Evolutionary conservation across 2,888 invertebrate genomes (phyloP).

Genomic region (Acanthopleura granulata): DNA sequence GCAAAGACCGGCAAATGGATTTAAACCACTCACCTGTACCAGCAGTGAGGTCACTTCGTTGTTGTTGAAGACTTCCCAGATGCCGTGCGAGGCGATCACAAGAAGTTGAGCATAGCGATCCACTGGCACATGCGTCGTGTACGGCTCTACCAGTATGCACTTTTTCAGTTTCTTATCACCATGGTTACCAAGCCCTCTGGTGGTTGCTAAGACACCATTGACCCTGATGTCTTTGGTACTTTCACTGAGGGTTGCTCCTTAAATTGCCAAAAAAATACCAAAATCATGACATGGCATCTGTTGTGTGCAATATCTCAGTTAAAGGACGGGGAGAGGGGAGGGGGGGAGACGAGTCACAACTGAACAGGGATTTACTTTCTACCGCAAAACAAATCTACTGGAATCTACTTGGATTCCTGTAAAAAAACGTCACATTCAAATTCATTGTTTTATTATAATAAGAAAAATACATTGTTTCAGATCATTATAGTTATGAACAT

Average conservation of each 20-base stretch:
- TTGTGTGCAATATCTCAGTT: no score
- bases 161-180: slow-evolving; percentile 63
- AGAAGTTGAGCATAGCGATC: slow-evolving; percentile 66
- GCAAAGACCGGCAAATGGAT: no score
- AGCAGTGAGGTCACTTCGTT: slow-evolving; percentile 59
- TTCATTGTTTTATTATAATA: no score
- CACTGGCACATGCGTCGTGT: slow-evolving; percentile 53
- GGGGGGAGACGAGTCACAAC: no score
- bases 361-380: no score
- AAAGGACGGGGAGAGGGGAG: no score
- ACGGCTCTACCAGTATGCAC: slow-evolving; percentile 57
- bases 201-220: slow-evolving; percentile 64
- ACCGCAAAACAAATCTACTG: no score
- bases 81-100: slow-evolving; percentile 62
- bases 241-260: slow-evolving; percentile 62
- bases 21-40: slow-evolving; percentile 47
- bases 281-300: no score
- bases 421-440: no score
- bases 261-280: background rate
- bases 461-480: no score
- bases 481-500: no score
- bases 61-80: slow-evolving; percentile 66
- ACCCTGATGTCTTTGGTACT: slow-evolving; percentile 57
- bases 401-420: no score
- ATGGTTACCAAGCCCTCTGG: slow-evolving; percentile 68